Evolutionary conservation across 2,797 vertebrate genomes (phyloP), one percentile per base, ranked within the genome.

Genomic region (Poeciliopsis gracilis): DNA sequence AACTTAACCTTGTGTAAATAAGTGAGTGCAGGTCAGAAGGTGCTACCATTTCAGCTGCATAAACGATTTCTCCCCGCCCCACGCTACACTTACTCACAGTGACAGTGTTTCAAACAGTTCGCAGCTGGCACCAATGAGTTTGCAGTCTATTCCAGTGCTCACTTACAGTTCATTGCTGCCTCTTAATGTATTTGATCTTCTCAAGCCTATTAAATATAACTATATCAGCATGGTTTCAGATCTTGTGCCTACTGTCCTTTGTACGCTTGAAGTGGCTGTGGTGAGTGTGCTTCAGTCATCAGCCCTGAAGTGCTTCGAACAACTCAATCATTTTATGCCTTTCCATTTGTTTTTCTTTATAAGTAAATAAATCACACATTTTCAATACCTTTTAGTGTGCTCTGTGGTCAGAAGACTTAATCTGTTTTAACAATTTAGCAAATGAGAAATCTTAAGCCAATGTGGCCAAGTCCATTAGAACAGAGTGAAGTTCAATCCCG

Each of bases 61-160:
- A 88, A 88, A 79, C 77, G 57, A 76, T 79, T 79, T 73, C 70
- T 76, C 51, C 75, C 25, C 81, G 83, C 69, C 85, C 79, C 77
- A 80, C 73, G 75, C 78, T 87, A 55, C 57, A 69, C 88, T 87
- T 80, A 79, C 82, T 87, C 57, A 53, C 76, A 79, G 12, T 89
- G 82, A 83, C 86, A 77, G 73, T 80, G 82, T 82, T 88, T 77
- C 43, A 75, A 73, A 79, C 66, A 76, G 36, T 45, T 76, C 18
- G 41, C 28, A 69, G 33, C 76, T 38, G 33, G 20, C 72, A 49
- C 7, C 71, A 57, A 51, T 79, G 70, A 73, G 12, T 78, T 43
- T 57, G 2, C 36, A 25, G 78, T 80, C 72, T 47, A 67, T 73
- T 88, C 75, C 72, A 70, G 5, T 38, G 4, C 11, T 75, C 66